Conservation (phyloP, 2,113 vertebrate genomes). For the Anguilla japonica region DNA sequence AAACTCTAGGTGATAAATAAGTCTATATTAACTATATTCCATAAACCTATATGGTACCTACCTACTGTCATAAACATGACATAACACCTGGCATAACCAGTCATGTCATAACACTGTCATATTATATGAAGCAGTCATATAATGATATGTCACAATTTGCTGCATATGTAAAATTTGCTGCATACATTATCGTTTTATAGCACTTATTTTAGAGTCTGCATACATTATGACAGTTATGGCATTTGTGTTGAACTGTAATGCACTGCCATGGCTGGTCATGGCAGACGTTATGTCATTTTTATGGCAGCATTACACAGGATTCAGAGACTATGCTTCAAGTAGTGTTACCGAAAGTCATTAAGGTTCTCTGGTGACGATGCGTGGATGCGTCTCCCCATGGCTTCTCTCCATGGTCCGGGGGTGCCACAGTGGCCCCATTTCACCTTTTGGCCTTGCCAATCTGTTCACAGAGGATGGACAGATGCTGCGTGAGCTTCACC, state of each 20-base stretch:
- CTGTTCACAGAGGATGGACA: conserved; percentile 87
- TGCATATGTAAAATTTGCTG: no score
- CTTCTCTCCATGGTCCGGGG: no score
- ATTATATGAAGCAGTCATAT: no score
- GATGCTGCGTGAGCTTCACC: conserved; percentile 94
- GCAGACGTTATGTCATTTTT: background rate
- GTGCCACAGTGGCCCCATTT: conserved; percentile 36
- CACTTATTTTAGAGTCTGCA: no score
- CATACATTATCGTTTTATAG: no score
- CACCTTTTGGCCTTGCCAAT: conserved; percentile 86
- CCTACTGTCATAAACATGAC: background rate
- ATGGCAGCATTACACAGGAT: background rate
- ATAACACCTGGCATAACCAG: background rate
- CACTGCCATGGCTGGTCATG: background rate
- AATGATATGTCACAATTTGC: no score
- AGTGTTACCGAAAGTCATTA: conserved; percentile 52
- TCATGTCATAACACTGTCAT: background rate
- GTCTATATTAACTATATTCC: background rate
- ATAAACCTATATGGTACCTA: background rate
- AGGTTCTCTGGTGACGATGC: conserved; percentile 85
- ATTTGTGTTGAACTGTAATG: background rate
- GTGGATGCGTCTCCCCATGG: conserved; percentile 53
- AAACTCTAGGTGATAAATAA: background rate
- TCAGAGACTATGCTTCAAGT: background rate
- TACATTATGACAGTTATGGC: background rate